These are phyloP conservation scores for Tetrax tetrax DNA, from an alignment of 2,113 vertebrate species.

Conservation along the genomic window DNA sequence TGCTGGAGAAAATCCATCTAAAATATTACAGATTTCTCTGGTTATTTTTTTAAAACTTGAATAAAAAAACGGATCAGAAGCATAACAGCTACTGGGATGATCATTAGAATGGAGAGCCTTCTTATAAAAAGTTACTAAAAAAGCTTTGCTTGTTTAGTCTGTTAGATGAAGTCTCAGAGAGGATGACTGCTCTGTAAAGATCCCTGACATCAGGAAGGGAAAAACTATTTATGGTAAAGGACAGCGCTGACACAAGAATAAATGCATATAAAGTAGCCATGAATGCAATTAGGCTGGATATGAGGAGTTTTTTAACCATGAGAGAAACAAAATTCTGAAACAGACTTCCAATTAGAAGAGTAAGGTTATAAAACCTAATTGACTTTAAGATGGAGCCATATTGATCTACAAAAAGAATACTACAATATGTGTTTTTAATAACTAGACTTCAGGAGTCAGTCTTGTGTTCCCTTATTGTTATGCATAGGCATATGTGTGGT, in stretches of 20 bases:
- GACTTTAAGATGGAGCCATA: neutral
- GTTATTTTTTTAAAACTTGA: neutral
- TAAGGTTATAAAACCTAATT: constrained; percentile 9
- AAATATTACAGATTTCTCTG: neutral
- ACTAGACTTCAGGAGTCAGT: neutral
- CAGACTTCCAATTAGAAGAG: neutral
- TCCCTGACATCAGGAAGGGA: constrained; percentile 39
- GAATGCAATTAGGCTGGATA: constrained; percentile 30
- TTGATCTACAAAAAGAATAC: neutral
- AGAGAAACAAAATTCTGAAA: neutral
- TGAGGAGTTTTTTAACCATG: constrained; percentile 27
- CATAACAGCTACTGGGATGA: neutral
- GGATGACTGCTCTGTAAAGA: constrained; percentile 30
- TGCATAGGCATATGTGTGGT: neutral
- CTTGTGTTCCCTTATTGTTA: neutral
- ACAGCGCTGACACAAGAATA: constrained; percentile 57
- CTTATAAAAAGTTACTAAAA: neutral
- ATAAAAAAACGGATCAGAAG: neutral
- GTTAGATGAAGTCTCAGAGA: constrained; percentile 8
- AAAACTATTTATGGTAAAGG: constrained; percentile 62
- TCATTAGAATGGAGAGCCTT: neutral
- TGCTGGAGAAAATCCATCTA: neutral
- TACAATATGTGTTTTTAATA: neutral
- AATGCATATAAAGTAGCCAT: constrained; percentile 15
- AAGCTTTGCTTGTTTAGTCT: constrained; percentile 4